These are phyloP conservation scores for Trissolcus brochymenae DNA, from an alignment of 2,888 invertebrate species.

Conservation along the genomic window DNA sequence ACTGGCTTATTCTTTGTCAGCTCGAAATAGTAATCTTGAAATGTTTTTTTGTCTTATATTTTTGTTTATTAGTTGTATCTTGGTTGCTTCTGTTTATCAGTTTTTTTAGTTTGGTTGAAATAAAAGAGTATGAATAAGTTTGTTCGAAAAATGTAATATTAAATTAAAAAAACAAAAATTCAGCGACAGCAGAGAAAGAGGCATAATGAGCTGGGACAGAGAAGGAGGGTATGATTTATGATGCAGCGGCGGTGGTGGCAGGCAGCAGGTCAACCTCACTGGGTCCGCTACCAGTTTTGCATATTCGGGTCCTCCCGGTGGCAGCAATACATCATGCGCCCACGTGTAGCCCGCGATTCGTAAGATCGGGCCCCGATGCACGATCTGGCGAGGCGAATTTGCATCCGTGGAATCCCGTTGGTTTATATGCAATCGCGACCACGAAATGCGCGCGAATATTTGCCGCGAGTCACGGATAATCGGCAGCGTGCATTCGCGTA, in stretches of 20 bases:
- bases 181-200: conserved; percentile 6
- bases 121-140: no score
- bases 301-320: conserved; percentile 72
- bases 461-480: conserved; percentile 58
- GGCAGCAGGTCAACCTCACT: conserved; percentile 63
- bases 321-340: conserved; percentile 73
- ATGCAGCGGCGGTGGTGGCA: conserved; percentile 46
- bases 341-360: conserved; percentile 46
- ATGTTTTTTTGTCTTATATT: no score
- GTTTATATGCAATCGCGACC: conserved; percentile 49
- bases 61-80: no score
- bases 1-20: no score
- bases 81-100: no score
- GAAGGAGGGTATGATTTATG: conserved; percentile 67
- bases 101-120: no score
- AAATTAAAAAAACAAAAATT: background rate
- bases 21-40: no score
- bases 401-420: conserved; percentile 74
- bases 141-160: conserved; percentile 17
- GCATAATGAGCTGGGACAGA: conserved; percentile 37
- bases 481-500: conserved; percentile 44
- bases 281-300: conserved; percentile 67
- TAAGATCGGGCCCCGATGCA: conserved; percentile 58
- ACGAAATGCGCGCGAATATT: conserved; percentile 58
- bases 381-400: conserved; percentile 75